These are phyloP conservation scores for Hemaris fuciformis DNA, from an alignment of 2,888 invertebrate species.

Conservation along the genomic window DNA sequence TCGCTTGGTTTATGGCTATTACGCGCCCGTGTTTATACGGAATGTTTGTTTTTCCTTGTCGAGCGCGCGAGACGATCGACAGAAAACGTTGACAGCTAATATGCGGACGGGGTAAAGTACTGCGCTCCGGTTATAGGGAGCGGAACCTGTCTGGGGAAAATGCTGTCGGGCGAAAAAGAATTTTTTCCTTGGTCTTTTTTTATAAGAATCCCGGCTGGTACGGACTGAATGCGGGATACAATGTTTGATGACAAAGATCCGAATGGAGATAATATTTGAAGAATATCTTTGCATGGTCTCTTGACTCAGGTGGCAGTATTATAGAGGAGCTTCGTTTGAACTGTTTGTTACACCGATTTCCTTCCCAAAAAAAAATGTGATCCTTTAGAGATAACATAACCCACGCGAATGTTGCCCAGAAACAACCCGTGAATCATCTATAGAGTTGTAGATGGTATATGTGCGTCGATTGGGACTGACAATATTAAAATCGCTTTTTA, in stretches of 20 bases:
- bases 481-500: too few relatives aligned
- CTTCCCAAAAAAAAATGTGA: too few relatives aligned
- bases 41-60: constrained; percentile 55
- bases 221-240: neutral
- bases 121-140: constrained; percentile 36
- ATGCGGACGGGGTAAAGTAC: constrained; percentile 53
- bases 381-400: too few relatives aligned
- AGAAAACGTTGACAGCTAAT: constrained; percentile 61
- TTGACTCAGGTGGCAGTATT: too few relatives aligned
- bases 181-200: neutral
- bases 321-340: too few relatives aligned
- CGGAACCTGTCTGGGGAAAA: constrained; percentile 26
- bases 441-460: too few relatives aligned
- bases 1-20: constrained; percentile 50
- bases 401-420: too few relatives aligned
- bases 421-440: too few relatives aligned
- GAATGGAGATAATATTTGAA: neutral
- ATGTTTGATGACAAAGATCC: neutral
- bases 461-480: too few relatives aligned
- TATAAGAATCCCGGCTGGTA: neutral
- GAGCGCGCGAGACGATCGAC: constrained; percentile 47
- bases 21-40: constrained; percentile 45
- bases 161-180: neutral
- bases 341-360: too few relatives aligned
- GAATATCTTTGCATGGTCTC: neutral